Conservation (phyloP, 1,140 invertebrate species). For the Odontomachus brunneus region DNA sequence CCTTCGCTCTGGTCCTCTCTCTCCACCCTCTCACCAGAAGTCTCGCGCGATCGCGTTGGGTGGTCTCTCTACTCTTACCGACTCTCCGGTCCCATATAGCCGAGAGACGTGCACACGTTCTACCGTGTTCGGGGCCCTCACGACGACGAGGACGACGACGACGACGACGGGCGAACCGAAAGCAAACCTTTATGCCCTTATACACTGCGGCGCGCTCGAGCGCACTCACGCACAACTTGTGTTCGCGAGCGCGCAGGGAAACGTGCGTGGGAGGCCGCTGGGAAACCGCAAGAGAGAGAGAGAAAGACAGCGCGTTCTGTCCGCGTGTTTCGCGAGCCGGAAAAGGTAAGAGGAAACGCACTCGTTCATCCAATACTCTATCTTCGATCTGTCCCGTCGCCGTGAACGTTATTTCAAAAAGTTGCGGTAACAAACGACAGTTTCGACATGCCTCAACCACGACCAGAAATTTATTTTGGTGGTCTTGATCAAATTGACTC, state of each 20-base stretch:
- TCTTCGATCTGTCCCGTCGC: neutral
- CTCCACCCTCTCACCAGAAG: constrained; percentile 72
- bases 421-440: constrained; percentile 23
- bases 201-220: constrained; percentile 57
- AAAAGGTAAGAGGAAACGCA: constrained; percentile 51
- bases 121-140: constrained; percentile 71
- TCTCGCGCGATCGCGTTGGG: constrained; percentile 84
- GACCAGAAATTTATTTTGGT: too few species aligned
- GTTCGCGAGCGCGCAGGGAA: constrained; percentile 42
- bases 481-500: too few species aligned
- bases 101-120: constrained; percentile 74
- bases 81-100: constrained; percentile 77
- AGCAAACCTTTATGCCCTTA: constrained; percentile 73
- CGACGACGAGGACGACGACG: constrained; percentile 31
- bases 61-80: constrained; percentile 84
- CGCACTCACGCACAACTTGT: constrained; percentile 36
- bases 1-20: constrained; percentile 54
- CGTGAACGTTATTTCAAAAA: constrained; percentile 7
- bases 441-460: neutral
- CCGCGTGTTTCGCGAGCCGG: constrained; percentile 49
- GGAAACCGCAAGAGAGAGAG: constrained; percentile 17
- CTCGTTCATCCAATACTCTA: neutral
- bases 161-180: constrained; percentile 64
- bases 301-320: constrained; percentile 1
- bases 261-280: constrained; percentile 63